These are phyloP conservation scores for Chamaea fasciata DNA, from an alignment of 2,113 vertebrate species.

Conservation along the genomic window DNA sequence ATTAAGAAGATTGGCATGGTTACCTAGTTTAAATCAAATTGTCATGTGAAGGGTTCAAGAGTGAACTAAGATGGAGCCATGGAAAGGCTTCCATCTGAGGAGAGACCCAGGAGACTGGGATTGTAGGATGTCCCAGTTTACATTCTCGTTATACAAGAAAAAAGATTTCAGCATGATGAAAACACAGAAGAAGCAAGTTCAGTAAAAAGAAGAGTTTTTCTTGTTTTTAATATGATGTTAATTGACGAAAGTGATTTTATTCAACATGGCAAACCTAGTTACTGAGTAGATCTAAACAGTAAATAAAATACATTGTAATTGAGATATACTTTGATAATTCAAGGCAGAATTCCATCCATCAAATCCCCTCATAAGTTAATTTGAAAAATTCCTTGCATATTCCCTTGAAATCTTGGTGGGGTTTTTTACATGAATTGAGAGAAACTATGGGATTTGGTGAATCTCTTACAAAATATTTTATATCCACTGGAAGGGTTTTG, in stretches of 20 bases:
- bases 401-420: background rate
- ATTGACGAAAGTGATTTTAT: background rate
- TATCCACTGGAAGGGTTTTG: background rate
- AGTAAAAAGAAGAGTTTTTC: background rate
- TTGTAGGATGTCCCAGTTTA: background rate
- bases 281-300: background rate
- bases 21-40: constrained; percentile 14
- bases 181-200: background rate
- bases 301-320: background rate
- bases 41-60: background rate
- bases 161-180: background rate
- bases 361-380: background rate
- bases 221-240: background rate
- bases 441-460: background rate
- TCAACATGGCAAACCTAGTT: background rate
- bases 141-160: background rate
- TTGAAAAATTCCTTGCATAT: background rate
- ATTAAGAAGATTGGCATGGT: constrained; percentile 10
- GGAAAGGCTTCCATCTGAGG: background rate
- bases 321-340: background rate
- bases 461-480: background rate
- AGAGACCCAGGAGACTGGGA: background rate
- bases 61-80: background rate
- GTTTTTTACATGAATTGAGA: background rate
- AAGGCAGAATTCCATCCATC: background rate